Evolutionary conservation across 2,888 invertebrate genomes (phyloP).

Genomic region (Dryobotodes eremita): DNA sequence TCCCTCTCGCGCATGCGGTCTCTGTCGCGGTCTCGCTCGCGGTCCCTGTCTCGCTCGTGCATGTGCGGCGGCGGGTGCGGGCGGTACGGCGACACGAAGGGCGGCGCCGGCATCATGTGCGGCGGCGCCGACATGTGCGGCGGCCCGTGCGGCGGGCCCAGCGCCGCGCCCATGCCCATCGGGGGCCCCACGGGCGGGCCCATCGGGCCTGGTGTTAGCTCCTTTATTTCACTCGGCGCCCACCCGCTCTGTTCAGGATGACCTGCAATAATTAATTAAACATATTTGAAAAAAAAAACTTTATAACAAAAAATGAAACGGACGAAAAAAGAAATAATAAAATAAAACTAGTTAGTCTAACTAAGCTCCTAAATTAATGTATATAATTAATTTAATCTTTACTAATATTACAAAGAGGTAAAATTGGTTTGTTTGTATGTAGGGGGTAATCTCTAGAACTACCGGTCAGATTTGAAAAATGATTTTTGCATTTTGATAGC

Average conservation of each 20-base stretch:
- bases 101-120: slow-evolving; percentile 76
- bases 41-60: slow-evolving; percentile 82
- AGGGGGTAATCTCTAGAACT: too few relatives aligned
- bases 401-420: too few relatives aligned
- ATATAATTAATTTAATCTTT: too few relatives aligned
- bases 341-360: too few relatives aligned
- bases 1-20: slow-evolving; percentile 76
- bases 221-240: slow-evolving; percentile 93
- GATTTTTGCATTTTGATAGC: too few relatives aligned
- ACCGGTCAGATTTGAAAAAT: too few relatives aligned
- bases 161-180: slow-evolving; percentile 78
- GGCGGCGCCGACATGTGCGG: slow-evolving; percentile 75
- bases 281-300: neutral
- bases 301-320: neutral
- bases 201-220: slow-evolving; percentile 92
- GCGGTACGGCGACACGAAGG: slow-evolving; percentile 78
- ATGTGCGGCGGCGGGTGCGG: slow-evolving; percentile 76
- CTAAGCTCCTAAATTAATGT: too few relatives aligned
- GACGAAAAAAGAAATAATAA: too few relatives aligned
- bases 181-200: slow-evolving; percentile 74
- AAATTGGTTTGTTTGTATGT: too few relatives aligned
- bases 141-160: slow-evolving; percentile 77
- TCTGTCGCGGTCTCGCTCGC: slow-evolving; percentile 80
- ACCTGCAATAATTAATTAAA: slow-evolving; percentile 67
- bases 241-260: slow-evolving; percentile 89